Percentiles rank a stretch among this genome's conserved stretches.
phyloP scores from a whole-genome alignment of 1,140 invertebrate species.

The Brachionus sp. region DNA sequence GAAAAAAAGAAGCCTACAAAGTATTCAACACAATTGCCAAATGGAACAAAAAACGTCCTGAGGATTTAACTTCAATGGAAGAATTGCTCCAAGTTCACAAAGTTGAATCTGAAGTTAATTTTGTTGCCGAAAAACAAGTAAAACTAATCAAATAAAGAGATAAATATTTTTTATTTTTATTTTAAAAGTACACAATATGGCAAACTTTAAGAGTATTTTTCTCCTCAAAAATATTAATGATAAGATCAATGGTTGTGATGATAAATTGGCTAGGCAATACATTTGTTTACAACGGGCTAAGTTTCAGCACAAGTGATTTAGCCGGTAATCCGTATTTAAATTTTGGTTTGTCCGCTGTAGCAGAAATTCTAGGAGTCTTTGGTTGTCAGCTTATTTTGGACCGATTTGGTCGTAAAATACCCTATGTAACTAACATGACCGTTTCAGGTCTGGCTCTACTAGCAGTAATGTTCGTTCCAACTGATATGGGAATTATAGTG shows the following conservation, averaged over 20 bases:
- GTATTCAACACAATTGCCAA: conserved; percentile 11
- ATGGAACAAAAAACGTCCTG: conserved; percentile 22
- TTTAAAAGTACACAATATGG: background rate
- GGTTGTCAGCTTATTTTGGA: conserved; percentile 46
- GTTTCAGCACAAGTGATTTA: conserved; percentile 48
- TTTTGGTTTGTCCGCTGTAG: conserved; percentile 49
- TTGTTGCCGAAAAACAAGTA: background rate
- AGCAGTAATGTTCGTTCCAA: conserved; percentile 6
- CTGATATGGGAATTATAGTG: background rate
- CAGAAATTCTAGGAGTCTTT: conserved; percentile 48
- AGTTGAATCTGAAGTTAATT: background rate
- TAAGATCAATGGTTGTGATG: background rate
- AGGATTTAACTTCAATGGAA: background rate
- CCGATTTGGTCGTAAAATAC: conserved; percentile 37
- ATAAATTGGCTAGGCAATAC: conserved; percentile 49
- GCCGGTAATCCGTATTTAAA: conserved; percentile 50
- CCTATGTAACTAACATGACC: background rate
- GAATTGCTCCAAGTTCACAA: background rate
- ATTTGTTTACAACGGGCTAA: conserved; percentile 51
- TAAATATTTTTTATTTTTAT: background rate
- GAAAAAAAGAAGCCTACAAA: conserved; percentile 14
- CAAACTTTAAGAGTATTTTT: conserved; percentile 36
- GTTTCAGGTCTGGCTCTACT: background rate
- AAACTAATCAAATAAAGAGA: background rate
- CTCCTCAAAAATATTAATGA: conserved; percentile 1